phyloP scores from a whole-genome alignment of 2,113 vertebrate genomes.

The Archocentrus centrarchus region DNA sequence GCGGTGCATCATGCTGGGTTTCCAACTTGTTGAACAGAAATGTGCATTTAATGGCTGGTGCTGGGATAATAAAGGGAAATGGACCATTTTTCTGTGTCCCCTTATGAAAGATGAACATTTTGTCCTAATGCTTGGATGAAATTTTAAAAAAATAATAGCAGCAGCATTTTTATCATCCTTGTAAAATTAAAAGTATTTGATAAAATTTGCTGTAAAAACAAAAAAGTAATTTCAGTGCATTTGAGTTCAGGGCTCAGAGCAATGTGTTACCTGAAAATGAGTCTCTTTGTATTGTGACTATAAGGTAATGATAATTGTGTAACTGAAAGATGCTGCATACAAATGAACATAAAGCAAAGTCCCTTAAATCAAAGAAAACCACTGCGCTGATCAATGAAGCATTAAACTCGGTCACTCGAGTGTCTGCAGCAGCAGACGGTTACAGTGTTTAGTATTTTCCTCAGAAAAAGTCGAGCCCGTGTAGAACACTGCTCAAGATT shows the following conservation, averaged over 20 bases:
- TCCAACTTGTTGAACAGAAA: conserved; percentile 14
- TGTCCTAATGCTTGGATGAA: neutral
- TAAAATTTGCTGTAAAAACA: neutral
- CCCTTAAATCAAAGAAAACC: neutral
- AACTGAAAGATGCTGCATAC: conserved; percentile 20
- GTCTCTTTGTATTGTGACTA: neutral
- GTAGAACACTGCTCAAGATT: neutral
- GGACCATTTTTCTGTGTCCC: neutral
- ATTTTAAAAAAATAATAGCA: neutral
- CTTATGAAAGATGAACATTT: neutral
- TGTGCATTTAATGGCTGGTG: neutral
- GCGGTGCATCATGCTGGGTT: conserved; percentile 9
- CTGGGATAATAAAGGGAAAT: neutral
- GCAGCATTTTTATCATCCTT: neutral
- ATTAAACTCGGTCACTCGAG: neutral
- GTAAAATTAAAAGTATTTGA: neutral
- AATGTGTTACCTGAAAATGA: neutral
- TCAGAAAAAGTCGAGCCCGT: neutral
- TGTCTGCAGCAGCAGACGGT: neutral
- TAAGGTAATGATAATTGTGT: neutral
- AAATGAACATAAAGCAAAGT: conserved; percentile 12
- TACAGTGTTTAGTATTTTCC: too few species aligned
- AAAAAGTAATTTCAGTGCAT: neutral
- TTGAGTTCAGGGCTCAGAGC: neutral
- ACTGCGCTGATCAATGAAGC: neutral